These are phyloP conservation scores for Gallinago paraguaiae DNA, from an alignment of 2,113 vertebrate species.

Conservation along the genomic window DNA sequence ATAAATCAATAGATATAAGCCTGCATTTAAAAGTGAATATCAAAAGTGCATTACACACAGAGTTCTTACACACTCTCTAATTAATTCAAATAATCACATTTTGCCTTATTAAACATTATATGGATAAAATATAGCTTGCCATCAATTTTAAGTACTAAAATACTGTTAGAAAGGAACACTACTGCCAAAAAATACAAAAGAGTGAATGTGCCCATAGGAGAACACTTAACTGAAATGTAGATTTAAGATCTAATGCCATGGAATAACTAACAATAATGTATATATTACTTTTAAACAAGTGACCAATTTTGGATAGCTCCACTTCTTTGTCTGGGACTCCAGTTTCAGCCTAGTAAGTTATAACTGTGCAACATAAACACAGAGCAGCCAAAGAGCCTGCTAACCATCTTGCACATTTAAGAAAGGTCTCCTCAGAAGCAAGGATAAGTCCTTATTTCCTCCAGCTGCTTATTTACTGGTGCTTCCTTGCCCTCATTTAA, in stretches of 20 bases:
- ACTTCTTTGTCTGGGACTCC: not conserved
- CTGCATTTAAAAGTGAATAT: conserved; percentile 44
- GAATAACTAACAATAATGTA: conserved; percentile 39
- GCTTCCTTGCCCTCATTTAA: not conserved
- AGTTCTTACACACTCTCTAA: conserved; percentile 37
- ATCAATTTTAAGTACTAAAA: conserved; percentile 38
- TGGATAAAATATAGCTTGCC: conserved; percentile 41
- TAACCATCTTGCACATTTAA: not conserved
- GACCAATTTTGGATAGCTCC: conserved; percentile 5
- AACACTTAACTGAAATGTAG: conserved; percentile 28
- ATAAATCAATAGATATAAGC: conserved; percentile 46
- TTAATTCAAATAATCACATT: conserved; percentile 65
- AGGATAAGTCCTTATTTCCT: conserved; percentile 34
- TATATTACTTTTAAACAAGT: conserved; percentile 22
- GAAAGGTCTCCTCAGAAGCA: not conserved
- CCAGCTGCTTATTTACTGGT: conserved; percentile 3
- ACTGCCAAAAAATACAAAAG: not conserved
- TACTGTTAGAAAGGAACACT: not conserved
- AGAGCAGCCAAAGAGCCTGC: not conserved
- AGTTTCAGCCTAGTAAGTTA: not conserved
- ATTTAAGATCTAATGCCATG: not conserved
- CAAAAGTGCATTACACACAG: conserved; percentile 30
- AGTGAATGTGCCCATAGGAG: not conserved
- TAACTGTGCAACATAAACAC: not conserved
- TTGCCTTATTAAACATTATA: conserved; percentile 46